Evolutionary conservation across 2,888 invertebrate genomes (phyloP).

Genomic region (Parnassius smintheus): DNA sequence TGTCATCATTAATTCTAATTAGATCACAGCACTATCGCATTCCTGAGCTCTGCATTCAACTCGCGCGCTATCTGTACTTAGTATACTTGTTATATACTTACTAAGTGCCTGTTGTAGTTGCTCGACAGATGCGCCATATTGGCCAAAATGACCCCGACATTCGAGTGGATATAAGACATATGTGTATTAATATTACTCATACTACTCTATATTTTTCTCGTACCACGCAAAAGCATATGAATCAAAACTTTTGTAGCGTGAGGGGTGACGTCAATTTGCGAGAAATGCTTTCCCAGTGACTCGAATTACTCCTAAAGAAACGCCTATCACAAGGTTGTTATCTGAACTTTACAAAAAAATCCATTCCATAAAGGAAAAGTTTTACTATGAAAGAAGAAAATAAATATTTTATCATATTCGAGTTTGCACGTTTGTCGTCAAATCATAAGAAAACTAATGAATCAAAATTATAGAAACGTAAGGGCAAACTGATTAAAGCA

Average conservation of each 20-base stretch:
- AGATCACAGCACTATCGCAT: no score
- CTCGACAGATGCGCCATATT: no score
- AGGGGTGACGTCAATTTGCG: conserved; percentile 68
- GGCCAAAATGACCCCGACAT: no score
- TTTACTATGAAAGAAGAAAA: conserved; percentile 34
- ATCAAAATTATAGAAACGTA: conserved; percentile 28
- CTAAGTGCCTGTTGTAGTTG: no score
- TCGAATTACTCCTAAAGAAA: conserved; percentile 70
- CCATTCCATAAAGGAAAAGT: conserved; percentile 45
- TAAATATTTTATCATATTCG: conserved; percentile 14
- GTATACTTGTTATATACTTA: no score
- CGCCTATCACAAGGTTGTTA: conserved; percentile 62
- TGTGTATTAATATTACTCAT: not conserved
- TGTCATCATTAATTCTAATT: no score
- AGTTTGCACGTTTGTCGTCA: not conserved
- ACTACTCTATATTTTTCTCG: conserved; percentile 25
- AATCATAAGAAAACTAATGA: conserved; percentile 11
- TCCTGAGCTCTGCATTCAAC: no score
- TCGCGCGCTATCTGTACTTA: no score
- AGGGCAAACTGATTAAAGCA: conserved; percentile 38
- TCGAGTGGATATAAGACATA: no score
- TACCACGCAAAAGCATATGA: conserved; percentile 46
- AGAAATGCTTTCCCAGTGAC: conserved; percentile 55
- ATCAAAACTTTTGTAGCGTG: conserved; percentile 65
- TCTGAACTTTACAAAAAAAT: conserved; percentile 53